Evolutionary conservation across 2,113 vertebrate species (phyloP), one percentile per base, ranked within the genome.

Genomic region (Labeo rohita): DNA sequence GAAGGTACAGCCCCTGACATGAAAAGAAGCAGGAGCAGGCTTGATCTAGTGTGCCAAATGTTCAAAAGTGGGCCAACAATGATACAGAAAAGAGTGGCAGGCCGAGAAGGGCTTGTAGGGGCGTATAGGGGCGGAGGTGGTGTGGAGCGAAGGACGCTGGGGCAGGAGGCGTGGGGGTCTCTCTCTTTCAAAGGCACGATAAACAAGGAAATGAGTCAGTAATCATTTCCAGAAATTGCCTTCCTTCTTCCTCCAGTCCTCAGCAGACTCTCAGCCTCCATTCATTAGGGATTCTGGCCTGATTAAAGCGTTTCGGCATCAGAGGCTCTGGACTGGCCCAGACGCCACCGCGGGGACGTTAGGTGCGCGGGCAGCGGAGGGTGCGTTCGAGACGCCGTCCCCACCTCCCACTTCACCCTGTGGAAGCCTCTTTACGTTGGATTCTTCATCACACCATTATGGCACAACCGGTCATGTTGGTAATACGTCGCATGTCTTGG

Each of bases 141-240:
- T 89, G 89, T 88, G 91, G 92, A 92, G 90, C 91, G 88, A 91
- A 91, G 92, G 91, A 39, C 39, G 39, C 39, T 39, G 39, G 39
- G 39, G 89, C 86, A 90, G 89, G 86, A 89, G 90, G 80, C 23
- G 63, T 84, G 83, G 88, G 88, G 86, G 89, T 87, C 87, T 87
- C 85, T 87, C 80, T 89, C 91, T 94, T 94, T 93, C 92, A 95
- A 93, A 94, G 91, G 90, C 91, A 93, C 93, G 90, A 94, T 94
- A 95, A 95, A 95, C 94, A 94, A 94, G 95, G 93, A 95, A 95
- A 95, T 95, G 94, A 94, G 94, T 95, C 92, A 91, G 93, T 95
- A 94, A 95, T 95, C 92, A 95, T 95, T 95, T 95, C 94, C 94
- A 95, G 95, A 95, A 93, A 95, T 94, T 93, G 91, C 92, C 91